Evolutionary conservation across 2,113 vertebrate genomes (phyloP).

Genomic region (Ramphastos sulfuratus): DNA sequence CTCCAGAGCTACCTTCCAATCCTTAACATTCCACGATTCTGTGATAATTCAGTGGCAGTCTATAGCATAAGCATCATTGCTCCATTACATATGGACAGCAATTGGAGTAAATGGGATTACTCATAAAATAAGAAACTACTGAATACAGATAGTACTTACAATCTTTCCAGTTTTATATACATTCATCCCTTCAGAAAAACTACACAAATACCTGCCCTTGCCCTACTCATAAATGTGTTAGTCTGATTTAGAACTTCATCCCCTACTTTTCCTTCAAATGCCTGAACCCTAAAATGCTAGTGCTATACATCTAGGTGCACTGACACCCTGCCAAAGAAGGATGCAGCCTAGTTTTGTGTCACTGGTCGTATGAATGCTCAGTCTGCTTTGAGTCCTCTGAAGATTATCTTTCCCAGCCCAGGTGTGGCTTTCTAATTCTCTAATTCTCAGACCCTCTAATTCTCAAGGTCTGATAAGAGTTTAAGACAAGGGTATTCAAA

Average conservation of each 20-base stretch:
- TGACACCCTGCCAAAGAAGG: not conserved
- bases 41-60: not conserved
- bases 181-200: not conserved
- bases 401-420: not conserved
- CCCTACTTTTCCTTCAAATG: not conserved
- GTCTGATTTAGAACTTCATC: not conserved
- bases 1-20: too few relatives aligned
- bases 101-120: not conserved
- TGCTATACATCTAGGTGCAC: not conserved
- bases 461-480: not conserved
- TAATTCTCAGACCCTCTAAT: not conserved
- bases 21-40: too few relatives aligned
- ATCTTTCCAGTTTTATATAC: not conserved
- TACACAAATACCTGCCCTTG: not conserved
- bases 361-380: not conserved
- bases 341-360: not conserved
- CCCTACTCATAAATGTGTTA: not conserved
- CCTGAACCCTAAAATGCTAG: not conserved
- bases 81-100: not conserved
- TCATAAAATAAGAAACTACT: not conserved
- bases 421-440: not conserved
- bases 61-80: not conserved
- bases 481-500: slow-evolving; percentile 35
- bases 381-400: not conserved
- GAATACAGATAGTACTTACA: not conserved